Conservation (phyloP, 2,797 vertebrate species). For the Epinephelus malabaricus region DNA sequence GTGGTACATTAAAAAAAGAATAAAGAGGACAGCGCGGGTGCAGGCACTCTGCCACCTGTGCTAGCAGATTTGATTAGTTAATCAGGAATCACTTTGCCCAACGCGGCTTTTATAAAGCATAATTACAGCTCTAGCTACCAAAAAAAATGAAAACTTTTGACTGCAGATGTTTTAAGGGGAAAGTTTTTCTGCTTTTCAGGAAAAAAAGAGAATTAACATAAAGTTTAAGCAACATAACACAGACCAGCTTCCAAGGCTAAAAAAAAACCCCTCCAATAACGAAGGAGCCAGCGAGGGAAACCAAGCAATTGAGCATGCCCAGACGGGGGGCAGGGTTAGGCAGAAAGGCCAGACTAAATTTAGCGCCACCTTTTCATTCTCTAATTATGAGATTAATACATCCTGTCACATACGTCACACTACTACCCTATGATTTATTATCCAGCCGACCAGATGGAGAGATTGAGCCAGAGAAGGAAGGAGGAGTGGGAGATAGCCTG, state of each 20-base stretch:
- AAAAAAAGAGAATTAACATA: constrained; percentile 30
- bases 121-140: constrained; percentile 63
- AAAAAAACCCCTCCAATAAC: constrained; percentile 8
- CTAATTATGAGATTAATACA: constrained; percentile 87
- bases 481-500: constrained; percentile 55
- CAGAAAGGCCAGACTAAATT: constrained; percentile 85
- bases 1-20: constrained; percentile 29
- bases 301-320: constrained; percentile 50
- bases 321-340: constrained; percentile 65
- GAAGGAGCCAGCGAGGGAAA: constrained; percentile 8
- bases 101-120: constrained; percentile 65
- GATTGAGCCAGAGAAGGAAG: constrained; percentile 68
- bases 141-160: constrained; percentile 40
- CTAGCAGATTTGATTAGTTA: constrained; percentile 78
- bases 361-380: constrained; percentile 83
- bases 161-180: constrained; percentile 69
- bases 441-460: constrained; percentile 73
- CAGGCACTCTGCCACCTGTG: constrained; percentile 76
- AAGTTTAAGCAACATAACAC: constrained; percentile 30
- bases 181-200: constrained; percentile 26
- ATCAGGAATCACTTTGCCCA: constrained; percentile 76
- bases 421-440: constrained; percentile 80
- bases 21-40: constrained; percentile 46
- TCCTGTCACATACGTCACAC: constrained; percentile 82
- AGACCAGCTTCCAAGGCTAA: constrained; percentile 12